phyloP scores from a whole-genome alignment of 1,140 invertebrate genomes.

The Nebria ingens region DNA sequence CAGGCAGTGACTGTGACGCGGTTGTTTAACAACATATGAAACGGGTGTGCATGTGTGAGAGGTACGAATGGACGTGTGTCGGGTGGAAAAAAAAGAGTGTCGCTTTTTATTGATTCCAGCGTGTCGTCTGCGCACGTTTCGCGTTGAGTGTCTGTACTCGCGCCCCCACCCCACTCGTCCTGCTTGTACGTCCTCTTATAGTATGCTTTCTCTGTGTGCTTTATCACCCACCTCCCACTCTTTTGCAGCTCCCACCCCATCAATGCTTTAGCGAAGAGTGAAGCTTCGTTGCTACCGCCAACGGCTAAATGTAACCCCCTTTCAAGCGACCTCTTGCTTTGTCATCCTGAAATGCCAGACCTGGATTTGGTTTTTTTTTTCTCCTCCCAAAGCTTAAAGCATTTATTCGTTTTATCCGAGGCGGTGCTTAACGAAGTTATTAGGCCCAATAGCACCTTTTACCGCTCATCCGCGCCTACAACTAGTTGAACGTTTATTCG shows the following conservation, averaged over 20 bases:
- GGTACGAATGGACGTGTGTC: neutral
- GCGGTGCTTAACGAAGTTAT: too few relatives aligned
- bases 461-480: too few relatives aligned
- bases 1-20: too few relatives aligned
- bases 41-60: neutral
- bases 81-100: neutral
- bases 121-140: neutral
- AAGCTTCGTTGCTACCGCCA: neutral
- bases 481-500: too few relatives aligned
- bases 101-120: constrained; percentile 8
- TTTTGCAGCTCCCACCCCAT: neutral
- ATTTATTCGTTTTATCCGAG: too few relatives aligned
- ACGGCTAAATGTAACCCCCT: neutral
- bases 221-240: neutral
- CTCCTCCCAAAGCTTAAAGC: too few relatives aligned
- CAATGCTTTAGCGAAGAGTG: neutral
- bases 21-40: too few relatives aligned
- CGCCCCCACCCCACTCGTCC: neutral
- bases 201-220: neutral
- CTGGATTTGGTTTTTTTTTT: too few relatives aligned
- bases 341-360: neutral
- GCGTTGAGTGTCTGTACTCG: neutral
- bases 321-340: neutral
- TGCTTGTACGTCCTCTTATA: too few relatives aligned
- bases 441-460: too few relatives aligned